Evolutionary conservation across 2,888 invertebrate species (phyloP).

Genomic region (Aquatica leii): DNA sequence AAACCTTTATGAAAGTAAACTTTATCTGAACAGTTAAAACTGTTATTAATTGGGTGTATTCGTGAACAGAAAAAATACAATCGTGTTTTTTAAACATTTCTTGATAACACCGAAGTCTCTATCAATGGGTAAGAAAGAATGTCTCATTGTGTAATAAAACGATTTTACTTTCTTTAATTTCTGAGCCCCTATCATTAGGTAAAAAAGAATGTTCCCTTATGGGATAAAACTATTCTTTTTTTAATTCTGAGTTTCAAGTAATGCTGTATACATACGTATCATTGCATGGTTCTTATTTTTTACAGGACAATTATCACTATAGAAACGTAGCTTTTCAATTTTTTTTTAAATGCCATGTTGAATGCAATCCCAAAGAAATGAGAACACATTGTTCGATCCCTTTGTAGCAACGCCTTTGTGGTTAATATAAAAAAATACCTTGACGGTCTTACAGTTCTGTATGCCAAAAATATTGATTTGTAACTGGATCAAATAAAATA

Average conservation of each 20-base stretch:
- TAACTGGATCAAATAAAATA: background rate
- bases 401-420: background rate
- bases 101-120: background rate
- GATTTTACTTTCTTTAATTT: too few relatives aligned
- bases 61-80: conserved; percentile 1
- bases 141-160: too few relatives aligned
- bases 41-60: conserved; percentile 1
- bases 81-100: background rate
- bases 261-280: background rate
- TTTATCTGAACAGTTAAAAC: background rate
- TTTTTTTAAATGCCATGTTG: background rate
- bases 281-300: background rate
- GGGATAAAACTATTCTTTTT: too few relatives aligned
- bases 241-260: background rate
- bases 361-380: background rate
- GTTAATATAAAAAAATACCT: background rate
- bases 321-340: background rate
- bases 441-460: background rate
- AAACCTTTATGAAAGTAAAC: background rate
- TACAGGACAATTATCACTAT: background rate
- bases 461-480: background rate
- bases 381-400: background rate
- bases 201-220: too few relatives aligned
- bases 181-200: too few relatives aligned
- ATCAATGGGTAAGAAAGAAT: background rate